Evolutionary conservation across 2,888 invertebrate genomes (phyloP), one percentile per base, ranked within the genome.

Genomic region (Tiliacea citrago): DNA sequence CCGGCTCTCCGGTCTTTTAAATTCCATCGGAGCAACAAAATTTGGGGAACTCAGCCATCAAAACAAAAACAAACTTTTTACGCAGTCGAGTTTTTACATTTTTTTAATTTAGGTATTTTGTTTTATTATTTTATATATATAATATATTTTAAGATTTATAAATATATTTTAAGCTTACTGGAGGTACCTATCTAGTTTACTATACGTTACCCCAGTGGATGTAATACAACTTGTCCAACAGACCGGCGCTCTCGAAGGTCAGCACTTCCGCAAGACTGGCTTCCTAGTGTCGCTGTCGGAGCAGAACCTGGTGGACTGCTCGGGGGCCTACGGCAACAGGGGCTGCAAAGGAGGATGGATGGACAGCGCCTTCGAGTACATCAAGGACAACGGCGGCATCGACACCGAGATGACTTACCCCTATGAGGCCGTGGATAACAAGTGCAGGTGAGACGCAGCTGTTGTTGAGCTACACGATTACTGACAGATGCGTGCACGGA

Each of bases 271-370:
- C 85, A 97, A 98, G 94, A 96, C 97, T 21, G 98, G 98, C 16
- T 97, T 97, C 85, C 96, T 99, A 71, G 97, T 98, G 47, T 98
- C 99, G 1, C 97, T 99, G 21, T 99, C 98, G 84, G 99, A 99
- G 95, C 99, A 99, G 96, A 99, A 99, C 95, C 97, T 99, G 82
- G 97, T 99, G 73, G 99, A 99, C 95, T 99, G 99, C 92, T 98
- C 99, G 3, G 89, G 93, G 4, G 96, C 97, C 82, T 99, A 98
- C 92, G 99, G 98, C 60, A 99, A 99, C 96, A 97, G 98, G 91
- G 99, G 99, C 70, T 99, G 99, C 95, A 97, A 98, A 88, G 99
- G 99, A 69, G 99, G 99, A 81, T 95, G 97, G 82, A 97, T 97
- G 97, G 98, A 99, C 95, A 97, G 98, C 90, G 98, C 99, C 73